Evolutionary conservation across 2,113 vertebrate genomes (phyloP), one percentile per base, ranked within the genome.

Genomic region (Loxodonta africana): DNA sequence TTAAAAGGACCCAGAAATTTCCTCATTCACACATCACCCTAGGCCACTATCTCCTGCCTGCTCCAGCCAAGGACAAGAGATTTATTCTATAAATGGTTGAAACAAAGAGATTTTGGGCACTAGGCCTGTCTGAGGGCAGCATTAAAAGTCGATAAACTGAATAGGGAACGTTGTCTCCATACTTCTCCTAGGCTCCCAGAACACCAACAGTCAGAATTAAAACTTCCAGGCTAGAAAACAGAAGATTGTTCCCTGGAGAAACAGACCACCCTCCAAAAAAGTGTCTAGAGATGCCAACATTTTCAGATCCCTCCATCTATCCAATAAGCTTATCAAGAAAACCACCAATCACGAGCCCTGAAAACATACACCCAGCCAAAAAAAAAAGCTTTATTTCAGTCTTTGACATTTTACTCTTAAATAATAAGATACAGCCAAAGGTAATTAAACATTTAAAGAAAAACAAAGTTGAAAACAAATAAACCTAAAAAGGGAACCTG

Each of bases 11-110:
- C 25, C 6, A 83, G 26, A 62, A 1, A 2, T 28, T 48, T 44
- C 26, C 83, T 48, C 78, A 11, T 1, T 4, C 41, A 92, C 25
- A 26, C 30, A 14, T 83, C 83, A 20, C 9, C 17, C 18, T 12
- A 41, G 18, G 6, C 33, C 65, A 26, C 48, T 51, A 82, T 5
- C 11, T 2, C 1, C n/a, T 46, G 2, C 2, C 6, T 0, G 21
- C 15, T 71, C 28, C 37, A 63, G 6, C 37, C 23, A 71, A 33
- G 0, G 37, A 30, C 17, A 2, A 30, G 60, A 30, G 2, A 8
- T n/a, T 69, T 23, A 60, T 26, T 63, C 8, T 62, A 10, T 41
- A 0, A 37, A 7, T 77, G 11, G 0, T 44, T 28, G 37, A 96
- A 74, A 81, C 17, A 94, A 37, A 37, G 37, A 87, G 21, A 83